A percentile compares a stretch with the other conserved stretches of the same genome.
Conservation (phyloP, 2,888 invertebrate genomes). For the Drosophila rellima region DNA sequence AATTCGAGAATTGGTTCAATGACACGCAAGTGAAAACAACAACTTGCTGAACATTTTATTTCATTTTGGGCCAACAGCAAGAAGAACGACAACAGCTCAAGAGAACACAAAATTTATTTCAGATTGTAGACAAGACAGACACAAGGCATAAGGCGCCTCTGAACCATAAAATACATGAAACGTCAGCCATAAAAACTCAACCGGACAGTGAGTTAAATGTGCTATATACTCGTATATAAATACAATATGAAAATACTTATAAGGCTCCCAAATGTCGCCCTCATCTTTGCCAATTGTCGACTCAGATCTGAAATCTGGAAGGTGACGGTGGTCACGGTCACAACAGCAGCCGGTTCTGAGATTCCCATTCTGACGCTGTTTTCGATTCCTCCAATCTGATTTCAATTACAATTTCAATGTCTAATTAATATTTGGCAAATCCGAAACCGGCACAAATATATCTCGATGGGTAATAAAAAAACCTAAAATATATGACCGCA, state of each 20-base stretch:
- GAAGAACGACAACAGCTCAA: conserved; percentile 10
- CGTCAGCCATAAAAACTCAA: conserved; percentile 57
- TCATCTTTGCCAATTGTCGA: conserved; percentile 14
- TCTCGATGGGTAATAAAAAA: conserved; percentile 37
- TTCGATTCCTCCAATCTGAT: conserved; percentile 30
- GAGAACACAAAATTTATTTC: conserved; percentile 22
- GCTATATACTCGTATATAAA: conserved; percentile 14
- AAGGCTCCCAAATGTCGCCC: conserved; percentile 50
- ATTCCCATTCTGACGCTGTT: neutral
- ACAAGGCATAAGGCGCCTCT: conserved; percentile 53
- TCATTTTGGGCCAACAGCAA: conserved; percentile 42
- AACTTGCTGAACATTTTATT: conserved; percentile 41
- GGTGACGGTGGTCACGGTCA: conserved; percentile 16
- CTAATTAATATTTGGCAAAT: conserved; percentile 49
- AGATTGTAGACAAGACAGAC: conserved; percentile 58
- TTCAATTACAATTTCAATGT: conserved; percentile 29
- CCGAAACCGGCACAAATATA: conserved; percentile 39
- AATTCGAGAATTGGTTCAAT: conserved; percentile 61
- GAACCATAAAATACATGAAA: conserved; percentile 67
- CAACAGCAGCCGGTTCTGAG: conserved; percentile 40
- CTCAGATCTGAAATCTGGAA: neutral
- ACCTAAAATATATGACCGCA: conserved; percentile 11
- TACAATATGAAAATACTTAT: conserved; percentile 26
- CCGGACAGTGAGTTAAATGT: conserved; percentile 30
- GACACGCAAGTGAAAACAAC: conserved; percentile 50